These are phyloP conservation scores for Dromius quadrimaculatus DNA, from an alignment of 2,888 invertebrate species.

Conservation along the genomic window DNA sequence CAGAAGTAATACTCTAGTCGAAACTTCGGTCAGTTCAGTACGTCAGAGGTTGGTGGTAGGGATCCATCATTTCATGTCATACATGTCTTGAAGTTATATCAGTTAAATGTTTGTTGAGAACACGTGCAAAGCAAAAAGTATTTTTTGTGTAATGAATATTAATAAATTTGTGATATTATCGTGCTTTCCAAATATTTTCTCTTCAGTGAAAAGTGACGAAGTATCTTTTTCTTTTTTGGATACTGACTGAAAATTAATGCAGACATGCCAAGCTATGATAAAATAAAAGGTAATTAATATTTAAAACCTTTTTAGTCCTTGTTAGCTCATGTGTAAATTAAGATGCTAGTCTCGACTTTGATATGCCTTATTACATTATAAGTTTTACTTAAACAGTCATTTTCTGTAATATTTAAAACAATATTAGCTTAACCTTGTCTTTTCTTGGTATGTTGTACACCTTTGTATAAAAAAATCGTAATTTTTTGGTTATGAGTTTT, in stretches of 20 bases:
- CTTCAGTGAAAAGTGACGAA: conserved; percentile 7
- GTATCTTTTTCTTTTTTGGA: conserved; percentile 15
- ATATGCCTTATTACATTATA: conserved; percentile 41
- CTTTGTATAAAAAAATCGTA: conserved; percentile 30
- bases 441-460: conserved; percentile 22
- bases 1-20: too few species aligned
- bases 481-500: conserved; percentile 46
- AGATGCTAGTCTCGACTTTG: conserved; percentile 38
- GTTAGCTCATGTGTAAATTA: neutral
- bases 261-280: conserved; percentile 46
- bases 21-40: too few species aligned
- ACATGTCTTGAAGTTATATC: too few species aligned
- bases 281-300: conserved; percentile 47
- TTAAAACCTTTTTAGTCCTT: too few species aligned
- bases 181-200: neutral
- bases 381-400: conserved; percentile 41
- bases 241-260: conserved; percentile 40
- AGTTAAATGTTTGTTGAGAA: too few species aligned
- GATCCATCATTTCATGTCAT: too few species aligned
- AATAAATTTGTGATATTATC: conserved; percentile 29
- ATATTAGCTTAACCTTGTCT: conserved; percentile 54
- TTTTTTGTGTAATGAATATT: too few species aligned
- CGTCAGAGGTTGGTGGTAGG: too few species aligned
- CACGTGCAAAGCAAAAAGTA: too few species aligned
- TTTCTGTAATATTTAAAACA: conserved; percentile 53